Evolutionary conservation across 2,888 invertebrate genomes (phyloP), one percentile per base, ranked within the genome.

Genomic region (Apamea epomidion): DNA sequence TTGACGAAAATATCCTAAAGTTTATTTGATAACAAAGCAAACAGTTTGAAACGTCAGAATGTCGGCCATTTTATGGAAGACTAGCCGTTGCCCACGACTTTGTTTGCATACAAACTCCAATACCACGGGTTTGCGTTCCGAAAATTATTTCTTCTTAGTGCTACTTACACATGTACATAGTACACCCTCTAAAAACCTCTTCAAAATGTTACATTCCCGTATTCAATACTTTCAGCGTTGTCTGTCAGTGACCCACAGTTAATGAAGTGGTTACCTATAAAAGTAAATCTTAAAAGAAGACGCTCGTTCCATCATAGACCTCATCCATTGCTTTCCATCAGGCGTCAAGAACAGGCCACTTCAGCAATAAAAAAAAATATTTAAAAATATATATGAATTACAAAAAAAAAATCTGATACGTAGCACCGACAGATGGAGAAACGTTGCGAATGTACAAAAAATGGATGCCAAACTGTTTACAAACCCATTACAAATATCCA

Each of bases 401-500:
- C 21, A 51, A 7, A 32, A 72, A 76, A 18, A 8, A 58, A 32
- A 32, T 45, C 21, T 2, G 25, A 72, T 42, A 8, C 42, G 0
- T 58, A 14, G 3, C 3, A 29, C 37, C 14, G 0, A 37, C 32
- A n/a, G 16, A 58, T 3, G 18, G 14, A 62, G 25, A 21, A 48
- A 16, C 8, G 1, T 76, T 60, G 12, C 16, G 2, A 29, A 51
- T 37, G 8, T 25, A 60, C 29, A 78, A 0, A 62, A 70, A 62
- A 71, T n/a, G 0, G 3, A 16, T 62, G 14, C 16, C 21, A 81
- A 62, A 68, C 32, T 75, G 79, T 78, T 83, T 80, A 81, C 68
- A 29, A 76, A 45, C 73, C 78, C 86, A 83, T 84, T 71, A 80
- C 76, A 76, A 86, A 86, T 84, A 87, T 83, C 88, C 86, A 90